A percentile compares a stretch with the other conserved stretches of the same genome.
These are phyloP conservation scores for Corydoras sp. DNA, from an alignment of 2,113 vertebrate genomes.

Conservation along the genomic window DNA sequence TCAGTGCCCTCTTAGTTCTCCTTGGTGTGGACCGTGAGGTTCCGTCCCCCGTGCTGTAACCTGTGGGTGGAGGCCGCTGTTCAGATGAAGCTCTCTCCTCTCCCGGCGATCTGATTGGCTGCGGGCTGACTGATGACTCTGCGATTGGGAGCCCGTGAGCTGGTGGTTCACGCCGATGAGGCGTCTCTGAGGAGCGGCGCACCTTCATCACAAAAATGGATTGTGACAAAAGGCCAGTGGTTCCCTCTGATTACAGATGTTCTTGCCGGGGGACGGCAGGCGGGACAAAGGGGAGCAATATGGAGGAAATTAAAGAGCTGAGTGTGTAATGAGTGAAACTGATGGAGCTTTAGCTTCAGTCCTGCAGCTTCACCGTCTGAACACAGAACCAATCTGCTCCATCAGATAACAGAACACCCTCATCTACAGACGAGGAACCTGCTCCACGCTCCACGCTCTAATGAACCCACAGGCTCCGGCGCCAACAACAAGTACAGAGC, in stretches of 20 bases:
- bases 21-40: background rate
- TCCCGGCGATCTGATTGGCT: background rate
- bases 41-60: too few species aligned
- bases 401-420: background rate
- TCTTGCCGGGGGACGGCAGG: background rate
- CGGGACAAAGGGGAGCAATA: background rate
- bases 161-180: background rate
- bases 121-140: background rate
- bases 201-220: background rate
- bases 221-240: background rate
- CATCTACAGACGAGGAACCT: too few species aligned
- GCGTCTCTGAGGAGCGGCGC: background rate
- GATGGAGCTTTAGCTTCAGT: background rate
- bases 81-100: background rate
- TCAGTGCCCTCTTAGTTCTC: background rate
- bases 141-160: background rate
- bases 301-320: background rate
- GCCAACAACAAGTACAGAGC: too few species aligned
- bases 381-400: background rate
- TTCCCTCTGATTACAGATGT: background rate
- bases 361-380: background rate
- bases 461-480: too few species aligned
- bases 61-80: too few species aligned
- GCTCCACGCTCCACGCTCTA: too few species aligned
- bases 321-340: background rate